Conservation (phyloP, 2,113 vertebrate genomes). For the Anoplopoma fimbria region DNA sequence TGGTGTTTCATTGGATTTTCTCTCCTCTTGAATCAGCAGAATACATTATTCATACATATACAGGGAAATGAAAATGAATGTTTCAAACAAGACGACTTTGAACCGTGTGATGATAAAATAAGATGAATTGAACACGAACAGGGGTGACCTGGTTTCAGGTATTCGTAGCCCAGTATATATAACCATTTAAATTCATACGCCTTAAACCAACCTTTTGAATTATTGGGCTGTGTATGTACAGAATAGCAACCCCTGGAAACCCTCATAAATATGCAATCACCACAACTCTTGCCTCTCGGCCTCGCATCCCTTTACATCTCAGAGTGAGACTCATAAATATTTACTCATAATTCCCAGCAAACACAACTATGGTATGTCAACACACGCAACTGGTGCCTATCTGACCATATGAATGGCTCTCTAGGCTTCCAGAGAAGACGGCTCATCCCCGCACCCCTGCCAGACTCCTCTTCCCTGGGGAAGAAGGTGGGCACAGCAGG, state of each 20-base stretch:
- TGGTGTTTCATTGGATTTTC: constrained; percentile 60
- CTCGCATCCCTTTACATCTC: constrained; percentile 59
- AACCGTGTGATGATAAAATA: constrained; percentile 46
- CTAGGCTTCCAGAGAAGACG: constrained; percentile 94
- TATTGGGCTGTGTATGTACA: constrained; percentile 34
- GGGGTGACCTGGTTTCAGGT: constrained; percentile 20
- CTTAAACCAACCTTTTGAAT: constrained; percentile 50
- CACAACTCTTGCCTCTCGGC: constrained; percentile 40
- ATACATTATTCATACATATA: constrained; percentile 67
- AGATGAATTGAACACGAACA: constrained; percentile 50
- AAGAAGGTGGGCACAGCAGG: constrained; percentile 90
- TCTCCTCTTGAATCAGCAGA: constrained; percentile 54
- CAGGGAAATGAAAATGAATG: constrained; percentile 58
- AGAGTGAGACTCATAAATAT: constrained; percentile 60
- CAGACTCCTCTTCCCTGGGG: constrained; percentile 90
- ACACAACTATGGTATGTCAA: constrained; percentile 55
- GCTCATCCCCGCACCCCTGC: constrained; percentile 92
- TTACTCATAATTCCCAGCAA: constrained; percentile 48
- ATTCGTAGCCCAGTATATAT: constrained; percentile 19
- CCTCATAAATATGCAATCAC: constrained; percentile 66
- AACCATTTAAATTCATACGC: constrained; percentile 45
- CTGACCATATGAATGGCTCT: constrained; percentile 40
- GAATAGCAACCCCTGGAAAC: constrained; percentile 40
- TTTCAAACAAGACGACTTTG: constrained; percentile 46
- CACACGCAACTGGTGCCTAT: constrained; percentile 41